Percentiles rank a stretch among this genome's conserved stretches.
Conservation (phyloP, 2,888 invertebrate species). For the Hyalella azteca region DNA sequence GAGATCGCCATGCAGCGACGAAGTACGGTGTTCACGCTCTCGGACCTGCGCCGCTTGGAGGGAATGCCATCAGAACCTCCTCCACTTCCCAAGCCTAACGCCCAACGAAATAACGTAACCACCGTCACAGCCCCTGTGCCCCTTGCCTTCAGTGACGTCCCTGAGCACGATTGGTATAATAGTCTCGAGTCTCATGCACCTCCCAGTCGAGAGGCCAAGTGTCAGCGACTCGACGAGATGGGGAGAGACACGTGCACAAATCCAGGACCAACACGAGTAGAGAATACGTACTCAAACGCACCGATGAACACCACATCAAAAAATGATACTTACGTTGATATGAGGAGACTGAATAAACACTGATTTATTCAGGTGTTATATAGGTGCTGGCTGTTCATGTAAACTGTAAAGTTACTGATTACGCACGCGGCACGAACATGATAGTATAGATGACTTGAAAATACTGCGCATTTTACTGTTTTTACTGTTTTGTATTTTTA, state of each 20-base stretch:
- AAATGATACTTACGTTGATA: conserved; percentile 22
- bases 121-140: background rate
- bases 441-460: too few relatives aligned
- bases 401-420: too few relatives aligned
- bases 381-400: too few relatives aligned
- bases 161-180: background rate
- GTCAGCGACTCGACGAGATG: background rate
- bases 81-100: conserved; percentile 10
- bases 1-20: background rate
- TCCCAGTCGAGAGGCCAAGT: background rate
- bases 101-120: background rate
- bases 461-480: too few relatives aligned
- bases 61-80: background rate
- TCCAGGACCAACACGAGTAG: background rate
- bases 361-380: too few relatives aligned
- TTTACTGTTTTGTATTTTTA: too few relatives aligned
- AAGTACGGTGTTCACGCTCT: background rate
- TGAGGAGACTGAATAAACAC: conserved; percentile 18
- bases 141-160: background rate
- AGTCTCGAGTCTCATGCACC: background rate
- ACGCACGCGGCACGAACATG: too few relatives aligned
- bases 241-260: background rate
- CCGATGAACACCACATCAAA: background rate
- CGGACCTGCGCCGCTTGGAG: background rate
- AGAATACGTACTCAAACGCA: background rate